Base-by-base conservation (phyloP, 2,888 invertebrate species). In the Rhorus exstirpatorius region DNA sequence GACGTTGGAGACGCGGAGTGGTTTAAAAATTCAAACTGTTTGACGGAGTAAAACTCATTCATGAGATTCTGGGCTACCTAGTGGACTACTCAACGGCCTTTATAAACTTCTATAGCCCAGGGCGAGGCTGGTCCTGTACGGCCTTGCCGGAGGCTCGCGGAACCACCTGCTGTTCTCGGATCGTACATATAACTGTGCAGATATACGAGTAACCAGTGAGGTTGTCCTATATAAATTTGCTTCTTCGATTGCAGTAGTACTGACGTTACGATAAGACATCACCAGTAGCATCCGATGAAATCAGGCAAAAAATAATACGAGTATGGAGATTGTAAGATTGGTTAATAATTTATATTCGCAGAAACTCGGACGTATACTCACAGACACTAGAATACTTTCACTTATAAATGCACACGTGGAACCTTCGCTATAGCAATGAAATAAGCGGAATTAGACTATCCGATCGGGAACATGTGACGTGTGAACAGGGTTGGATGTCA, bases 111-210 rank as follows among this genome's bases (percentile, higher is more conserved):
- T 79, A 87, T 84, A 88, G 91, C 91, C 90, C 83, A 79, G 81
- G 89, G 92, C 91, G 84, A 89, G 88, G 89, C 91, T 89, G 88
- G 90, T 92, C 86, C 86, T 84, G 78, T 74, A 81, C 90, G 92
- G 87, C 92, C 92, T 92, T 92, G 92, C 92, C 91, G 84, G 85
- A 77, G 89, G 92, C 90, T 85, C 81, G 79, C 63, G 82, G 83
- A 88, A 84, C 67, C 84, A 84, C 87, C 87, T 84, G 82, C 77
- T 74, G 60, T 44, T 46, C 67, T 84, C 21, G 24, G 46, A 35
- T 51, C 65, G 65, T 53, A 60, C 65, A 60, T 58, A 24, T 61
- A 71, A 38, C 44, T 63, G n/a, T 49, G 65, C 24, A 65, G 41
- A 63, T 49, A 38, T 38, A 65, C 65, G 38, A 19, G 46, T 44